Conservation (phyloP, 1,140 invertebrate species). For the Drosophila aff. region DNA sequence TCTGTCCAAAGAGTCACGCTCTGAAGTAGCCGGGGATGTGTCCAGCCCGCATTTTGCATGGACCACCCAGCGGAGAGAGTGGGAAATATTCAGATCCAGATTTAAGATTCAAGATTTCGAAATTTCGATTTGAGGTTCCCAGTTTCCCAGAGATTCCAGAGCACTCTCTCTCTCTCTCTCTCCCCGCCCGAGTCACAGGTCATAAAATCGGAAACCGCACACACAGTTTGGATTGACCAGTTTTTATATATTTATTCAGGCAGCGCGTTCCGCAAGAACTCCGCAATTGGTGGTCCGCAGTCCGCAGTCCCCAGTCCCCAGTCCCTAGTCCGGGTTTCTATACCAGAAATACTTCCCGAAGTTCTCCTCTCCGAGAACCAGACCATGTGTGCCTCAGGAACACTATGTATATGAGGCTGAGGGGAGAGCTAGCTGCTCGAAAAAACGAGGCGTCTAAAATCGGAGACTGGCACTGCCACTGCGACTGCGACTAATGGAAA, state of each 20-base stretch:
- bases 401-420: background rate
- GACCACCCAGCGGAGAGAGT: conserved; percentile 56
- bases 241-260: conserved; percentile 61
- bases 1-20: conserved; percentile 66
- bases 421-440: conserved; percentile 20
- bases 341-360: conserved; percentile 48
- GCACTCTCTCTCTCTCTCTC: background rate
- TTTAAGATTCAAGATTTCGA: background rate
- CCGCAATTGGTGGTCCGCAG: conserved; percentile 65
- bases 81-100: background rate
- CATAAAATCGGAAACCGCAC: conserved; percentile 67
- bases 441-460: conserved; percentile 63
- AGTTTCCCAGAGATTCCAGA: background rate
- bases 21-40: conserved; percentile 30
- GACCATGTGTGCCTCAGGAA: conserved; percentile 17
- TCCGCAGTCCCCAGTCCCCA: conserved; percentile 12
- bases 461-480: conserved; percentile 34
- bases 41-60: conserved; percentile 8
- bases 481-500: conserved; percentile 78
- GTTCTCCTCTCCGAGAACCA: conserved; percentile 11
- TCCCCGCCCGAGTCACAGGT: conserved; percentile 26
- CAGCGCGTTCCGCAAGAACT: conserved; percentile 46
- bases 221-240: conserved; percentile 65
- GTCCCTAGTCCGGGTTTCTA: background rate
- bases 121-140: background rate